Base-by-base conservation (phyloP, 2,797 vertebrate genomes). In the Liparis tanakae region DNA sequence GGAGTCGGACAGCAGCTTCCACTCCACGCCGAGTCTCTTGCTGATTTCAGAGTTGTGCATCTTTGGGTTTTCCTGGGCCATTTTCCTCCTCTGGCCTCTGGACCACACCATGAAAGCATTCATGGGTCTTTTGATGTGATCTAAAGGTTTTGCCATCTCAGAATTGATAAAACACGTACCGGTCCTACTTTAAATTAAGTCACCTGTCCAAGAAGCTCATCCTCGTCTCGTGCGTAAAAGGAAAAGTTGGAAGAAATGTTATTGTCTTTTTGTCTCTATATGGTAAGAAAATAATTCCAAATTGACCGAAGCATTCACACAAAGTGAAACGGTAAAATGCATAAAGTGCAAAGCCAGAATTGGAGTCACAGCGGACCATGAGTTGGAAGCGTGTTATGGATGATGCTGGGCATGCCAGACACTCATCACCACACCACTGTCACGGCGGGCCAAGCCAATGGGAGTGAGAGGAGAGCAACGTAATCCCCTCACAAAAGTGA, bases 41-140 rank as follows among this genome's bases (percentile, higher is more conserved):
- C 96, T 97, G 94, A 99, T 99, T 87, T 99, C 98, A 2, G 98
- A 98, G 94, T 98, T 99, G 95, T 99, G 98, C 97, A 99, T 99
- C 93, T 99, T 98, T 56, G 97, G 98, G 92, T 99, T 97, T 83
- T 99, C 97, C 88, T 97, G 95, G 73, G 97, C 96, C 96, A 99
- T 99, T 90, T 97, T 96, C 82, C 97, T 93, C 82, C 97, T 94
- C 89, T 99, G 97, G 41, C 97, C 97, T 76, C 97, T 94, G 82
- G 97, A 98, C 97, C 97, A 99, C 68, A 99, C 97, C 97, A 98
- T 99, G 92, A 99, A 99, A 4, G 97, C 97, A 78, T 99, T 99
- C 97, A 99, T 99, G 81, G 97, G 97, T 90, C 97, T 94, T 91
- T 99, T 99, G 69, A 99, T 93, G 83, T 94, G 94, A 80, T 93